Evolutionary conservation across 2,113 vertebrate genomes (phyloP).

Genomic region (Chauna torquata): DNA sequence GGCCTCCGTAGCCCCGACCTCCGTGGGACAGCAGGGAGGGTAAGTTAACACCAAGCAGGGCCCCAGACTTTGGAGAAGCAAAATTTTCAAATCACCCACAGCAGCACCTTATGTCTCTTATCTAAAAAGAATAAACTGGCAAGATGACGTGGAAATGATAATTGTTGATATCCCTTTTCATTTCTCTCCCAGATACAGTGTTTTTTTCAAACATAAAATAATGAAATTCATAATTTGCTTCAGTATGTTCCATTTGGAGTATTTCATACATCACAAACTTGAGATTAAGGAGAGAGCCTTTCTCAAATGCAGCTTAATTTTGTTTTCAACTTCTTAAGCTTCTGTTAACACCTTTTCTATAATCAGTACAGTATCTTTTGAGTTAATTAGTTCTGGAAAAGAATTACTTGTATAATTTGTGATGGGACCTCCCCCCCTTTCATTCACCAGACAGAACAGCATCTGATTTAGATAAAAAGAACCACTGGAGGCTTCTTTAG

Average conservation of each 20-base stretch:
- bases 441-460: constrained; percentile 21
- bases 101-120: not conserved
- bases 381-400: constrained; percentile 67
- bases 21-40: not conserved
- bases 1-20: not conserved
- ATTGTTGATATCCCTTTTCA: not conserved
- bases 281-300: constrained; percentile 19
- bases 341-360: constrained; percentile 61
- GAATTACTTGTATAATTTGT: constrained; percentile 30
- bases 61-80: not conserved
- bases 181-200: not conserved
- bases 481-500: constrained; percentile 51
- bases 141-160: not conserved
- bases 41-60: not conserved
- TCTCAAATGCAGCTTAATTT: constrained; percentile 30
- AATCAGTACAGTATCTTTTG: constrained; percentile 55
- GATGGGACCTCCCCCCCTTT: constrained; percentile 23
- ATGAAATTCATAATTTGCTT: not conserved
- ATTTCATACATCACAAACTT: not conserved
- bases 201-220: not conserved
- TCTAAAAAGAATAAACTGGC: not conserved
- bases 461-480: constrained; percentile 65
- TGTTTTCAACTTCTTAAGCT: constrained; percentile 58
- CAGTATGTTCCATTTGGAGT: not conserved
- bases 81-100: not conserved